Evolutionary conservation across 2,888 invertebrate species (phyloP).

Genomic region (Leucozona laternaria): DNA sequence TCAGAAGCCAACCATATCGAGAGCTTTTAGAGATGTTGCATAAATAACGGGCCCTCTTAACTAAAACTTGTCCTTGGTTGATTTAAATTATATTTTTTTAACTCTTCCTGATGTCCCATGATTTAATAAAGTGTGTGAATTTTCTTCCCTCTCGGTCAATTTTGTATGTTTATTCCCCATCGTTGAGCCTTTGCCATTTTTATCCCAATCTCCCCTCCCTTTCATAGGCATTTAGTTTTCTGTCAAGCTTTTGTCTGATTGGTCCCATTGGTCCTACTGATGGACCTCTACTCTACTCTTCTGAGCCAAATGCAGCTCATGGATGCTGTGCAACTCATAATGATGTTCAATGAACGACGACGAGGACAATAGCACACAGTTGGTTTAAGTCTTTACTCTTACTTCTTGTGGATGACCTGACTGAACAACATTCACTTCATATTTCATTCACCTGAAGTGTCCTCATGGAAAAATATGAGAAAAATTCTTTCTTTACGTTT

Average conservation of each 20-base stretch:
- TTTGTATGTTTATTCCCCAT: too few species aligned
- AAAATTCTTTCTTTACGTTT: background rate
- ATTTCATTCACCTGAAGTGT: slow-evolving; percentile 37
- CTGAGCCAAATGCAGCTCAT: too few species aligned
- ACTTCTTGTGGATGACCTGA: slow-evolving; percentile 19
- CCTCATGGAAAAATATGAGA: slow-evolving; percentile 24
- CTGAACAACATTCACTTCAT: slow-evolving; percentile 30
- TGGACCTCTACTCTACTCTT: background rate
- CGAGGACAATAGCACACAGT: slow-evolving; percentile 11
- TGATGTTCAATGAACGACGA: slow-evolving; percentile 25
- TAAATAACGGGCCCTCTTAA: too few species aligned
- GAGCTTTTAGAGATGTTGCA: too few species aligned
- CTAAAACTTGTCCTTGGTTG: too few species aligned
- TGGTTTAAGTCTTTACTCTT: background rate
- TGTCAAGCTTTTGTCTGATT: background rate
- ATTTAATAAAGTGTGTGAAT: too few species aligned
- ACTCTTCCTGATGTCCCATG: too few species aligned
- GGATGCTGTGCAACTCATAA: slow-evolving; percentile 8
- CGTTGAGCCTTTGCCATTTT: too few species aligned
- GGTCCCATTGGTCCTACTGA: background rate
- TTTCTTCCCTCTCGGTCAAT: too few species aligned
- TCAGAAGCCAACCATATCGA: too few species aligned
- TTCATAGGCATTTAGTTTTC: background rate
- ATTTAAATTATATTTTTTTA: too few species aligned
- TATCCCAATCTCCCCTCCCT: background rate